Evolutionary conservation across 1,140 invertebrate species (phyloP).

Genomic region (Anastrepha ludens): DNA sequence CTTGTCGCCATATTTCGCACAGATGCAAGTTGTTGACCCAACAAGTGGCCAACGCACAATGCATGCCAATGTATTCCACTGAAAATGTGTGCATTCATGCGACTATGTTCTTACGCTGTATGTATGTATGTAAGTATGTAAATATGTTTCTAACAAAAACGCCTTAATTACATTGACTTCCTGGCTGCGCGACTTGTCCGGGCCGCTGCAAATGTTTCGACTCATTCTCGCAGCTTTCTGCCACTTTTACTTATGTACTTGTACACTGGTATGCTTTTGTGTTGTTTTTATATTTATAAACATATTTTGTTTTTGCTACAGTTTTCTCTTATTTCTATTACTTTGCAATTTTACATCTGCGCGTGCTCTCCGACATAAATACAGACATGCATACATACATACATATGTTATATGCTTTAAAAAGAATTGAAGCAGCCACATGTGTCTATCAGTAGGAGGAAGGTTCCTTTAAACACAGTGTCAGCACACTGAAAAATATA

Average conservation of each 20-base stretch:
- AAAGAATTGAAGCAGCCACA: no score
- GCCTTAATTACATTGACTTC: slow-evolving; percentile 43
- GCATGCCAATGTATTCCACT: neutral
- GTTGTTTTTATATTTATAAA: neutral
- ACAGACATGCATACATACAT: neutral
- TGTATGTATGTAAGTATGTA: neutral
- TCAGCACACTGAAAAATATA: no score
- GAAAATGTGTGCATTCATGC: slow-evolving; percentile 38
- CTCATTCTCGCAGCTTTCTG: neutral
- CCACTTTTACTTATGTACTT: neutral
- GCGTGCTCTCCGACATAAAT: neutral
- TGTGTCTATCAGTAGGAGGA: no score
- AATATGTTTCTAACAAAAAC: neutral
- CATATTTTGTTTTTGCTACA: neutral
- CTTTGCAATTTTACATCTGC: neutral
- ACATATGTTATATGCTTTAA: neutral
- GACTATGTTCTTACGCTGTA: neutral
- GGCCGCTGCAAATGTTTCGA: neutral
- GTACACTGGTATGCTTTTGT: neutral
- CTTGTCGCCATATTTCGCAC: slow-evolving; percentile 8
- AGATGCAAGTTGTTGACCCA: slow-evolving; percentile 48
- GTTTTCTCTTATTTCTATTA: neutral
- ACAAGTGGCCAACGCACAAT: slow-evolving; percentile 23
- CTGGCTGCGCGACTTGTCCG: neutral
- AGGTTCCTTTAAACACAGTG: no score